These are phyloP conservation scores for Pseudomyrmex gracilis DNA, from an alignment of 1,140 invertebrate species.

Conservation along the genomic window DNA sequence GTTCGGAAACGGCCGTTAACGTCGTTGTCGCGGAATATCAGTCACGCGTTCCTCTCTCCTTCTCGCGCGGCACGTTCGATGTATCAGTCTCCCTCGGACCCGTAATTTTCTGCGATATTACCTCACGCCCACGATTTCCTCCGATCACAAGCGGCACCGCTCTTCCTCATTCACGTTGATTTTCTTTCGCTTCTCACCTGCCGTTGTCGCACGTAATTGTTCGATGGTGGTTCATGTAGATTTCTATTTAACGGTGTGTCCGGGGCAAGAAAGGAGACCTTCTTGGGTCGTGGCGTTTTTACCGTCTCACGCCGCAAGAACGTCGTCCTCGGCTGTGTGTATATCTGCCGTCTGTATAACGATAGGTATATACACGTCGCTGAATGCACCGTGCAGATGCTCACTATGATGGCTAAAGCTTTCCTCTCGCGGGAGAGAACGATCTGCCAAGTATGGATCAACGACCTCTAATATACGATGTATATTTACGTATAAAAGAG, in stretches of 20 bases:
- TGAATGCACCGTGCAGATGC: constrained; percentile 73
- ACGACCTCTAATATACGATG: constrained; percentile 77
- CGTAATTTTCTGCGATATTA: constrained; percentile 56
- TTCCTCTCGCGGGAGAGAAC: constrained; percentile 68
- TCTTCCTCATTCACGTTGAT: constrained; percentile 34
- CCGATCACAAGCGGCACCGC: constrained; percentile 8
- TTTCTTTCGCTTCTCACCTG: constrained; percentile 56
- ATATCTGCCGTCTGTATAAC: constrained; percentile 63
- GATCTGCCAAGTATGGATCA: constrained; percentile 79
- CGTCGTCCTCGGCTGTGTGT: constrained; percentile 55
- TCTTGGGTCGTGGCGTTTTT: constrained; percentile 62
- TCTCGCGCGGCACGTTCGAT: neutral
- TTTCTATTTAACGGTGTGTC: constrained; percentile 64
- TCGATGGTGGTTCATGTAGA: constrained; percentile 43
- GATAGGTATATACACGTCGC: constrained; percentile 67
- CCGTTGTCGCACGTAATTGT: constrained; percentile 40
- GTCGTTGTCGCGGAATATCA: constrained; percentile 45
- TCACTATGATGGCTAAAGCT: constrained; percentile 68
- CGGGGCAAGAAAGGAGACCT: constrained; percentile 66
- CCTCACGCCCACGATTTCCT: constrained; percentile 53
- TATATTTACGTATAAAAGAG: constrained; percentile 68
- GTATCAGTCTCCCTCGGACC: constrained; percentile 29
- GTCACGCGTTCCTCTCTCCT: constrained; percentile 15
- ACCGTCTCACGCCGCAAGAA: constrained; percentile 52
- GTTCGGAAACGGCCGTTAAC: constrained; percentile 10